Percentiles rank a stretch among this genome's conserved stretches.
Conservation (phyloP, 2,797 vertebrate genomes). For the Hydrocynus forskahlii region DNA sequence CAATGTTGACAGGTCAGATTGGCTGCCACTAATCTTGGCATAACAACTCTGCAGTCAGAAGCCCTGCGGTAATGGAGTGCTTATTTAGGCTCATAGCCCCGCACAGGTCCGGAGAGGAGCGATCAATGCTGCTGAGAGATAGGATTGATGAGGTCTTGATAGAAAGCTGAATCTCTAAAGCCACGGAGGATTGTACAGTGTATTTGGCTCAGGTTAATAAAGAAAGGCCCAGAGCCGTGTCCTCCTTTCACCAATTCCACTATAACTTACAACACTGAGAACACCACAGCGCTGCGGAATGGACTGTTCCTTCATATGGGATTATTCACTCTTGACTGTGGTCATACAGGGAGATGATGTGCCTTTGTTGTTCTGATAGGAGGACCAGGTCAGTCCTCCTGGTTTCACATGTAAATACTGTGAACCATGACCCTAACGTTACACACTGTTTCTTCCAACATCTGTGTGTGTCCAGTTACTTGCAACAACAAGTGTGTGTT, state of each 20-base stretch:
- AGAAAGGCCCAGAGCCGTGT: conserved; percentile 47
- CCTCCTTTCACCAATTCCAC: conserved; percentile 45
- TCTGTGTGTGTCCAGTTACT: neutral
- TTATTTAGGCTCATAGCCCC: conserved; percentile 83
- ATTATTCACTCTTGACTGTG: conserved; percentile 22
- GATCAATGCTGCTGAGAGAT: conserved; percentile 83
- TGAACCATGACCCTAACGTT: no score
- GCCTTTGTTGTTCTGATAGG: neutral
- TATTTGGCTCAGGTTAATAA: conserved; percentile 47
- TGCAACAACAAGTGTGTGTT: neutral
- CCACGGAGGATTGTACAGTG: conserved; percentile 35
- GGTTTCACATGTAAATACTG: no score
- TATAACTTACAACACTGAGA: conserved; percentile 41
- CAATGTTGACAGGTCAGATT: conserved; percentile 81
- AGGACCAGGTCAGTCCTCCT: neutral
- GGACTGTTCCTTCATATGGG: neutral
- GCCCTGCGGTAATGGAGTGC: conserved; percentile 83
- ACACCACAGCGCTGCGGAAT: conserved; percentile 18
- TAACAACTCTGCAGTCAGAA: conserved; percentile 80
- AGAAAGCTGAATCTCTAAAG: conserved; percentile 52
- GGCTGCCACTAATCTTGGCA: conserved; percentile 81
- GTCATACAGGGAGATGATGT: conserved; percentile 23
- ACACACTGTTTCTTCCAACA: neutral
- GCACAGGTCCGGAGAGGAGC: conserved; percentile 80
- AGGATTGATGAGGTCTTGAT: conserved; percentile 72